These are phyloP conservation scores for Melanotaenia trifasciata DNA, from an alignment of 2,797 vertebrate species.

Conservation along the genomic window DNA sequence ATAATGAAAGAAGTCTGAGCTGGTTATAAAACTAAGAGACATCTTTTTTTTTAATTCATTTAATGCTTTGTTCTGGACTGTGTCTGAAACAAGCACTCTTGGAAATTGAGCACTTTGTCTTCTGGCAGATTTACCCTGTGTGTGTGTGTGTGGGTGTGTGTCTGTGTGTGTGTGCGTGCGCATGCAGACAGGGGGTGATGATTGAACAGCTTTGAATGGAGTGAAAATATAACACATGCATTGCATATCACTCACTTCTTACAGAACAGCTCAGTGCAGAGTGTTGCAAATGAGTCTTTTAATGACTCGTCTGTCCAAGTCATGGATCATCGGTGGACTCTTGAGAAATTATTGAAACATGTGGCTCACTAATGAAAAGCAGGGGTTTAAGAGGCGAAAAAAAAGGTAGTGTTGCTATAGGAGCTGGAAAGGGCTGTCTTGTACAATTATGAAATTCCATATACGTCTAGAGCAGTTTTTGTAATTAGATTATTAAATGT, in stretches of 20 bases:
- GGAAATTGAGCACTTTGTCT: conserved; percentile 68
- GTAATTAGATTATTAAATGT: background rate
- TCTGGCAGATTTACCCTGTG: conserved; percentile 36
- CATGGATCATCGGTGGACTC: conserved; percentile 32
- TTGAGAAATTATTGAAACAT: conserved; percentile 43
- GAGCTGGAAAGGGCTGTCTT: conserved; percentile 1
- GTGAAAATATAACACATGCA: conserved; percentile 42
- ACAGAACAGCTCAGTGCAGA: conserved; percentile 19
- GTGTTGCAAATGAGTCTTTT: conserved; percentile 45
- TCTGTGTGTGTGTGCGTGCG: background rate
- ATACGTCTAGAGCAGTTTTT: background rate
- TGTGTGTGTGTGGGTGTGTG: background rate
- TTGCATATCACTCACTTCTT: conserved; percentile 36
- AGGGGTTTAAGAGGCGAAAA: background rate
- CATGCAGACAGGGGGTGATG: conserved; percentile 15
- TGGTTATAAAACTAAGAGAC: conserved; percentile 49
- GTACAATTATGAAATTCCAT: background rate
- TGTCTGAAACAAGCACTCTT: conserved; percentile 64
- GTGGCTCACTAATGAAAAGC: conserved; percentile 13
- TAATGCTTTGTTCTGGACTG: conserved; percentile 66
- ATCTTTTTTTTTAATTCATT: conserved; percentile 50
- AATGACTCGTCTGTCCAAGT: conserved; percentile 31
- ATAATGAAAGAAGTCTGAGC: conserved; percentile 22
- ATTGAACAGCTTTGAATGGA: conserved; percentile 43
- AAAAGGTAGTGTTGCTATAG: background rate